phyloP scores from a whole-genome alignment of 37 sponge, comb jelly and placozoan genomes.

The Aphrocallistes beatrix region DNA sequence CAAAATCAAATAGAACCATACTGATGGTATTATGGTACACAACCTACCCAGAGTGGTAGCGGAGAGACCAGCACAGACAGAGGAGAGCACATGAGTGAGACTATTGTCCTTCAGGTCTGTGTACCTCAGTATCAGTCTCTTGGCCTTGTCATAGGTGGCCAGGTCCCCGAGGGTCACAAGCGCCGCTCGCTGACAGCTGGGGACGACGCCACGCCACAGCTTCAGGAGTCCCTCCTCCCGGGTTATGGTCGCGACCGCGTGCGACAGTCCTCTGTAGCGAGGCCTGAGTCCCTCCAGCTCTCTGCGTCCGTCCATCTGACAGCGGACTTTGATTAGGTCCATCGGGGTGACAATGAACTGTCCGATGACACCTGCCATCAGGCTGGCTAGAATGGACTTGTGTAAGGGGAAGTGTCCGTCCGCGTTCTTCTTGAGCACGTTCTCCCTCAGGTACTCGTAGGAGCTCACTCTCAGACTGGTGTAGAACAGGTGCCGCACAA shows the following conservation, averaged over 20 bases:
- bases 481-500: slow-evolving; percentile 60
- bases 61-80: not conserved
- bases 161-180: slow-evolving; percentile 72
- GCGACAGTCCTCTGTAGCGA: slow-evolving; percentile 41
- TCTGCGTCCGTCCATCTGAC: slow-evolving; percentile 77
- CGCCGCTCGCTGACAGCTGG: slow-evolving; percentile 76
- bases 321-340: slow-evolving; percentile 63
- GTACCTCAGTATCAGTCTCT: slow-evolving; percentile 41
- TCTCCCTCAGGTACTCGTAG: slow-evolving; percentile 63
- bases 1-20: too few species aligned
- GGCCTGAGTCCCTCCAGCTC: slow-evolving; percentile 39
- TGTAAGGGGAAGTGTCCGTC: slow-evolving; percentile 48
- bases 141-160: slow-evolving; percentile 66
- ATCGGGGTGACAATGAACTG: slow-evolving; percentile 81
- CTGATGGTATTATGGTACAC: too few species aligned
- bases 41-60: not conserved
- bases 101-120: slow-evolving; percentile 44
- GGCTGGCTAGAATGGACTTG: slow-evolving; percentile 67
- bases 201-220: slow-evolving; percentile 74
- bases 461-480: slow-evolving; percentile 52
- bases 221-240: slow-evolving; percentile 43
- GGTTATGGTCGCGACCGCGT: slow-evolving; percentile 50
- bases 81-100: slow-evolving; percentile 43
- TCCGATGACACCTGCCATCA: slow-evolving; percentile 48
- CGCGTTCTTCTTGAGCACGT: slow-evolving; percentile 36